These are phyloP conservation scores for Coelogynopora nodosa DNA, from an alignment of 2,888 invertebrate genomes.

Conservation along the genomic window DNA sequence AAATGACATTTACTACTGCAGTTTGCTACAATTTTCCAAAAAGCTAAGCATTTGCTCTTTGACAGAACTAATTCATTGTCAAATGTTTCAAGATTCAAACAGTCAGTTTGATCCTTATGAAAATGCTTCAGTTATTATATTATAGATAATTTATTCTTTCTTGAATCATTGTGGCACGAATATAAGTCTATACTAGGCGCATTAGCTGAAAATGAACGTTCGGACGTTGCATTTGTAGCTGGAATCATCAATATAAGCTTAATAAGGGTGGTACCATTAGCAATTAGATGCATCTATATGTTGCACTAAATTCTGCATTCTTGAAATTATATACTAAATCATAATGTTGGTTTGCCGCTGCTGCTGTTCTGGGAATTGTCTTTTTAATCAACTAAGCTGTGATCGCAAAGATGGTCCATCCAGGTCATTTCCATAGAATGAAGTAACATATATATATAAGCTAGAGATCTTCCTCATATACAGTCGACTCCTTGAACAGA, in stretches of 20 bases:
- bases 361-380: slow-evolving; percentile 16
- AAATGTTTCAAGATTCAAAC: neutral
- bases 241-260: slow-evolving; percentile 10
- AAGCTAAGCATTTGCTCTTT: neutral
- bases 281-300: neutral
- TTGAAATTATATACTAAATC: slow-evolving; percentile 1
- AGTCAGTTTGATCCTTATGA: neutral
- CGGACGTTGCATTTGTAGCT: slow-evolving; percentile 12
- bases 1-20: neutral
- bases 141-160: neutral
- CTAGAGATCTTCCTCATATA: neutral
- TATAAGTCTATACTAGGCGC: neutral
- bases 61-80: neutral
- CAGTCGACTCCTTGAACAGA: slow-evolving; percentile 18
- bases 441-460: neutral
- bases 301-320: neutral
- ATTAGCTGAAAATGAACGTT: neutral
- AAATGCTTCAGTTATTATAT: neutral
- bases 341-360: neutral
- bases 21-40: neutral
- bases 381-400: slow-evolving; percentile 4
- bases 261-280: slow-evolving; percentile 10
- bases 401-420: slow-evolving; percentile 10
- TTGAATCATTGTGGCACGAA: neutral
- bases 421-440: slow-evolving; percentile 20